Conservation (phyloP, 2,797 vertebrate species). For the Melopsittacus undulatus region DNA sequence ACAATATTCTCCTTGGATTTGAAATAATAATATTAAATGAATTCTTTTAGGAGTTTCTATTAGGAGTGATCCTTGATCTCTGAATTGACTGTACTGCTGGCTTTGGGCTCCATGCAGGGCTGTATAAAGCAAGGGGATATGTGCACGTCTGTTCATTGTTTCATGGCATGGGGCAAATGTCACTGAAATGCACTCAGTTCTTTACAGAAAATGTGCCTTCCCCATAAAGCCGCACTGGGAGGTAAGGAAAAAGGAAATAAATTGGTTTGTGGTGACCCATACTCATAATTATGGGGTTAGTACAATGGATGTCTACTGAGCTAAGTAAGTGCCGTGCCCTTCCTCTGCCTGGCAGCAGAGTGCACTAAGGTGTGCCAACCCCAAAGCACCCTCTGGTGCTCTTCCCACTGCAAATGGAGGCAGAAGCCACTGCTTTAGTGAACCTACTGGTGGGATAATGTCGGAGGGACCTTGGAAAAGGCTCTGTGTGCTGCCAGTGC, state of each 20-base stretch:
- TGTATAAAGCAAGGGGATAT: background rate
- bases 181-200: background rate
- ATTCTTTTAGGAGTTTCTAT: constrained; percentile 26
- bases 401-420: fast-evolving
- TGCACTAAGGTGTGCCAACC: too few species aligned
- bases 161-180: background rate
- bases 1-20: too few species aligned
- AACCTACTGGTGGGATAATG: too few species aligned
- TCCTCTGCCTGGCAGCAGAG: background rate
- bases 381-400: background rate
- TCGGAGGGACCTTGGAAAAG: background rate
- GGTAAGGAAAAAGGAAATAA: background rate
- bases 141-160: background rate
- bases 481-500: fast-evolving
- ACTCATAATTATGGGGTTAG: background rate
- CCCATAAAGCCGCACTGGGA: background rate
- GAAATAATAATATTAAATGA: too few species aligned
- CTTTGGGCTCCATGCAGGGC: background rate
- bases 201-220: background rate
- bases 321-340: background rate
- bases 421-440: fast-evolving
- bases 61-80: constrained; percentile 43
- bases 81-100: background rate
- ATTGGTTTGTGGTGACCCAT: background rate
- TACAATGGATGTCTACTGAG: background rate